Conservation (phyloP, 2,113 vertebrate genomes). For the Heptranchias perlo region DNA sequence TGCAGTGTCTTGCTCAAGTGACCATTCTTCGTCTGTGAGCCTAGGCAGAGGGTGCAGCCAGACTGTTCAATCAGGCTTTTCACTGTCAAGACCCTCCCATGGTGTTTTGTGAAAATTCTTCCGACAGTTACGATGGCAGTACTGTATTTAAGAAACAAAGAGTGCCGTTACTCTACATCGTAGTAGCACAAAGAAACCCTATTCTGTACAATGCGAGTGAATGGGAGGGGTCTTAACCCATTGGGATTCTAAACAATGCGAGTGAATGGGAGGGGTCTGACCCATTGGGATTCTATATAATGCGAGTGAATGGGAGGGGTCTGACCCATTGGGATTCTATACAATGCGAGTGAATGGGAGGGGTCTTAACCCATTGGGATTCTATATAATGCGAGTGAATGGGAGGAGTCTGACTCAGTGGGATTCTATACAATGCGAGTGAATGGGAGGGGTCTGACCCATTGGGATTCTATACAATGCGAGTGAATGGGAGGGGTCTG, state of each 20-base stretch:
- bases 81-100: neutral
- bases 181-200: neutral
- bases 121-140: neutral
- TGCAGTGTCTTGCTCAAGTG: neutral
- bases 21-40: neutral
- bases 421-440: no score
- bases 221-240: neutral
- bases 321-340: no score
- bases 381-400: no score
- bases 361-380: no score
- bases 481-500: neutral
- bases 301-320: no score
- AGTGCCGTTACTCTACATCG: neutral
- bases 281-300: no score
- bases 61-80: neutral
- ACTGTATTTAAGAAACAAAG: neutral
- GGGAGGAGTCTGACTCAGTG: no score
- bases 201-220: neutral
- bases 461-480: no score
- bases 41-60: neutral
- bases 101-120: neutral
- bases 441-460: no score
- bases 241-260: neutral
- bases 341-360: no score
- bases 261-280: no score